Evolutionary conservation across 1,140 invertebrate genomes (phyloP).

Genomic region (Episyrphus balteatus): DNA sequence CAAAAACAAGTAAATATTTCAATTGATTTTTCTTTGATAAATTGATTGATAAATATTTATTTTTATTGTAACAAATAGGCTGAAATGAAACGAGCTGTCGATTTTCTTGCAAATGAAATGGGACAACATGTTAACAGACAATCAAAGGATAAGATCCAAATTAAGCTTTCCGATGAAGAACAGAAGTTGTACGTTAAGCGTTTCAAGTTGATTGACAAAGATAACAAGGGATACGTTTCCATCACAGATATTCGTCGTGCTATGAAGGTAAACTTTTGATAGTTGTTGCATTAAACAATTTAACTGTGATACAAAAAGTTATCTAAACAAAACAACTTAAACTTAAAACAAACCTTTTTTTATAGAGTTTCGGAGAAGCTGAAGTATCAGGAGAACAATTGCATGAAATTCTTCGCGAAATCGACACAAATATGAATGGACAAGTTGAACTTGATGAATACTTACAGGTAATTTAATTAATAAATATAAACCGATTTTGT

Average conservation of each 20-base stretch:
- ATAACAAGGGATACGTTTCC: conserved; percentile 95
- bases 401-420: conserved; percentile 94
- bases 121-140: conserved; percentile 86
- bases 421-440: conserved; percentile 98
- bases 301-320: too few species aligned
- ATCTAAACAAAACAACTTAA: too few species aligned
- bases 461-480: conserved; percentile 82
- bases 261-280: conserved; percentile 75
- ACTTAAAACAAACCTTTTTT: background rate
- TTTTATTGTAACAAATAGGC: conserved; percentile 45
- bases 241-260: conserved; percentile 92
- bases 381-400: conserved; percentile 88
- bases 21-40: background rate
- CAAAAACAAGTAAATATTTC: conserved; percentile 51
- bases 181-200: conserved; percentile 88
- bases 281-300: too few species aligned
- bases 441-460: conserved; percentile 98
- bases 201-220: conserved; percentile 90
- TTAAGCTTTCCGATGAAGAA: conserved; percentile 91
- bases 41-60: conserved; percentile 13
- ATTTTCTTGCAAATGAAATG: conserved; percentile 92
- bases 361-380: conserved; percentile 69
- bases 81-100: conserved; percentile 61
- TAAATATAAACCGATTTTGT: too few species aligned
- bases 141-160: conserved; percentile 75